phyloP scores from a whole-genome alignment of 1,140 invertebrate species.

The Papilio glaucus region DNA sequence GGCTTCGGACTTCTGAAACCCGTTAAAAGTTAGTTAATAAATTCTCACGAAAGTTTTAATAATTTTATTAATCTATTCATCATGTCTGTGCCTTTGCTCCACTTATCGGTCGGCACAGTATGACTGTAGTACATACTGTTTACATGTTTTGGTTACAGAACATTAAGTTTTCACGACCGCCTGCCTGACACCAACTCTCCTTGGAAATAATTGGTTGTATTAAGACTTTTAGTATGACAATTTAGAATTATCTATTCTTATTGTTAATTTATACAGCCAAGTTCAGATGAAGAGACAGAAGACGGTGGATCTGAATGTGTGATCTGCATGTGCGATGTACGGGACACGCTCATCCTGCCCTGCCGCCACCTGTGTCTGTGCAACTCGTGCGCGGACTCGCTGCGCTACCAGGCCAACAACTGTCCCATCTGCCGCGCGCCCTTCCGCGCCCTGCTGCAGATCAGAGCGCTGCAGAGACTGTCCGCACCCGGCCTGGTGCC shows the following conservation, averaged over 20 bases:
- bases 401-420: constrained; percentile 98
- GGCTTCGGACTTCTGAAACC: too few relatives aligned
- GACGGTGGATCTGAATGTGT: constrained; percentile 99
- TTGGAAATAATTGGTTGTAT: too few relatives aligned
- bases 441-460: constrained; percentile 97
- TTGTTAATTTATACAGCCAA: constrained; percentile 76
- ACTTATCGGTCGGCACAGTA: too few relatives aligned
- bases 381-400: constrained; percentile 97
- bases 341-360: constrained; percentile 98
- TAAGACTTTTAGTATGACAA: too few relatives aligned
- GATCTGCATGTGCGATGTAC: constrained; percentile 98
- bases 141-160: too few relatives aligned
- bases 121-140: too few relatives aligned
- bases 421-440: constrained; percentile 99
- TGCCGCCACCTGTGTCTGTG: constrained; percentile 99
- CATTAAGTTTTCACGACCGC: too few relatives aligned
- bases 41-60: too few relatives aligned
- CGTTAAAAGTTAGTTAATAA: too few relatives aligned
- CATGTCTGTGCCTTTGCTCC: too few relatives aligned
- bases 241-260: background rate
- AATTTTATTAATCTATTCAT: too few relatives aligned
- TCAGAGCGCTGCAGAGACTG: constrained; percentile 95
- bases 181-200: too few relatives aligned
- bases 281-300: constrained; percentile 95
- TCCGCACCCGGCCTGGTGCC: constrained; percentile 67